Conservation (phyloP, 1,140 invertebrate genomes). For the Drosophila melanica region DNA sequence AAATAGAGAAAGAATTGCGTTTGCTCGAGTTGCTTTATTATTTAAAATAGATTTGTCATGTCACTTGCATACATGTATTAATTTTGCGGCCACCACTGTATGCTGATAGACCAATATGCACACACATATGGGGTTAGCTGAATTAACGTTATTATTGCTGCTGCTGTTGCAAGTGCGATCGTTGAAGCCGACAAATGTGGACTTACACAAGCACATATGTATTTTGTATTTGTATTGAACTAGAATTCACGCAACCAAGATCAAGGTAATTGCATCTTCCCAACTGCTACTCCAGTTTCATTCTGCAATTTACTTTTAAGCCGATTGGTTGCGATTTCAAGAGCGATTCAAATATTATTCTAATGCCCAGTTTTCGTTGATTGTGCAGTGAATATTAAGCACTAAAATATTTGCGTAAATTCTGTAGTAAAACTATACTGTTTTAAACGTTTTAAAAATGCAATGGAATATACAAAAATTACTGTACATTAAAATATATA, state of each 20-base stretch:
- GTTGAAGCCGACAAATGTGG: constrained; percentile 27
- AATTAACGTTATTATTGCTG: constrained; percentile 28
- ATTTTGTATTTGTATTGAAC: constrained; percentile 37
- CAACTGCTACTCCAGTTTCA: constrained; percentile 51
- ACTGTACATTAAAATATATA: neutral
- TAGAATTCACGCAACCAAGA: constrained; percentile 61
- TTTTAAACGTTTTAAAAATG: neutral
- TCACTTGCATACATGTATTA: neutral
- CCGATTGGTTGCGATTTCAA: constrained; percentile 42
- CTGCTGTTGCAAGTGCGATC: constrained; percentile 21
- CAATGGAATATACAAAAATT: neutral
- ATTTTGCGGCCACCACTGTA: constrained; percentile 16
- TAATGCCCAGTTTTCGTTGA: neutral
- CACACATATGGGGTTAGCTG: constrained; percentile 5
- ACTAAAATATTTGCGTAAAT: neutral
- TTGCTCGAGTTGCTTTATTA: too few relatives aligned
- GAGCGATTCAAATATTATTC: constrained; percentile 32
- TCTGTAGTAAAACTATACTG: too few relatives aligned
- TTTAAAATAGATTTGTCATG: too few relatives aligned
- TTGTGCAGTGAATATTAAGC: neutral
- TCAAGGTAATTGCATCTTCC: constrained; percentile 60
- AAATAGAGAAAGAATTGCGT: too few relatives aligned
- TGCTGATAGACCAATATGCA: constrained; percentile 7
- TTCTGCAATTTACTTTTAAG: constrained; percentile 46
- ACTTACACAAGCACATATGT: constrained; percentile 8